Percentiles rank a stretch among this genome's conserved stretches.
These are phyloP conservation scores for Diaprepes abbreviatus DNA, from an alignment of 2,888 invertebrate species.

Conservation along the genomic window DNA sequence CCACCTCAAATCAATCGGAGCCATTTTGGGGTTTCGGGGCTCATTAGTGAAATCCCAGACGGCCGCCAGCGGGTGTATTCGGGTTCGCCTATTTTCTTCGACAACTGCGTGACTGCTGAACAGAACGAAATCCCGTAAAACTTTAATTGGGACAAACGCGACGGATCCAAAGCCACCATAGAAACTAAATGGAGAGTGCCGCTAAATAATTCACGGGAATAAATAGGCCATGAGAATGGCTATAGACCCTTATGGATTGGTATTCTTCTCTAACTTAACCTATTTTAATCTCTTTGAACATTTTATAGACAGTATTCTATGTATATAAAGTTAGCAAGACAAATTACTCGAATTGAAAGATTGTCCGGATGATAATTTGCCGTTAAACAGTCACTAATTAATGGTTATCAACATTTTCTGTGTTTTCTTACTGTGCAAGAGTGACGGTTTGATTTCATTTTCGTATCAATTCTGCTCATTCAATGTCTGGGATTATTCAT, in stretches of 20 bases:
- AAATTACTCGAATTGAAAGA: too few relatives aligned
- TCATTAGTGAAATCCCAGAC: slow-evolving; percentile 9
- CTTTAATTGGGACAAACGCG: slow-evolving; percentile 22
- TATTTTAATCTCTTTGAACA: too few relatives aligned
- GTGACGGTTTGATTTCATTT: too few relatives aligned
- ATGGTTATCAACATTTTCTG: too few relatives aligned
- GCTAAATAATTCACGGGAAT: slow-evolving; percentile 26
- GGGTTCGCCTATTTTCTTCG: slow-evolving; percentile 12
- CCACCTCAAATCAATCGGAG: slow-evolving; percentile 2
- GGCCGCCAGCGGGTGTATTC: neutral
- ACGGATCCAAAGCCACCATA: slow-evolving; percentile 1
- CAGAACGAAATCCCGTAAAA: slow-evolving; percentile 20
- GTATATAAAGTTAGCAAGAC: too few relatives aligned
- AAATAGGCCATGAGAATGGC: slow-evolving; percentile 16
- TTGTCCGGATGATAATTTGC: too few relatives aligned
- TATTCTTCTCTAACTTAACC: too few relatives aligned
- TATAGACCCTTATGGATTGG: neutral
- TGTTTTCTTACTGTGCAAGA: too few relatives aligned
- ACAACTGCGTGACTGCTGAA: slow-evolving; percentile 22
- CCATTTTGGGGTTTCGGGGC: slow-evolving; percentile 1
- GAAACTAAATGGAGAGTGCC: slow-evolving; percentile 21
- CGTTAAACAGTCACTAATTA: too few relatives aligned
- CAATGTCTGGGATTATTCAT: too few relatives aligned
- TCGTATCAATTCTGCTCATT: too few relatives aligned
- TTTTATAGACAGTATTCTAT: too few relatives aligned